A percentile compares a stretch with the other conserved stretches of the same genome.
These are phyloP conservation scores for Anthopleura sola DNA, from an alignment of 64 coral and sea anemone genomes.

Conservation along the genomic window DNA sequence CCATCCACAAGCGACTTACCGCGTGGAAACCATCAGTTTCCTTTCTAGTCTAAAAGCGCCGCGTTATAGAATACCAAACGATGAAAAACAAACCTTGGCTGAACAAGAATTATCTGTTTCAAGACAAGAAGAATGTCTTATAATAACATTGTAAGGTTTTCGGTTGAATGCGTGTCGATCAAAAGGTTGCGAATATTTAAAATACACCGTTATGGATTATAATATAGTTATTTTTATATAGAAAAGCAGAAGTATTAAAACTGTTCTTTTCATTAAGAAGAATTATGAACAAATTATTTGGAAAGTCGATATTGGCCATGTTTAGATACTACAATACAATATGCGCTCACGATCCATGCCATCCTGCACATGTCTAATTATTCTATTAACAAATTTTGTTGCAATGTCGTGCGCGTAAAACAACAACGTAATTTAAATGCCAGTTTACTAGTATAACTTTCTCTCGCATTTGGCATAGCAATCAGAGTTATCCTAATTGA, in stretches of 20 bases:
- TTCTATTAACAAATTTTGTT: too few species aligned
- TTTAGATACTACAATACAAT: too few species aligned
- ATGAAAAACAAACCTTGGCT: background rate
- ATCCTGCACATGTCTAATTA: too few species aligned
- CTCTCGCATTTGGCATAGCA: background rate
- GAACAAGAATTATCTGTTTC: background rate
- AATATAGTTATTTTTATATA: background rate
- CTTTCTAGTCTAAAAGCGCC: background rate
- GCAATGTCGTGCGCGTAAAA: too few species aligned
- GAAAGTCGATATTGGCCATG: too few species aligned
- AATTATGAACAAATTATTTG: too few species aligned
- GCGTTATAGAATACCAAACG: background rate
- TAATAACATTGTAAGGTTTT: background rate
- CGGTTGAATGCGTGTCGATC: background rate
- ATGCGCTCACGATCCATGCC: too few species aligned
- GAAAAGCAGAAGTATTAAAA: background rate
- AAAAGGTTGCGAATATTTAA: background rate
- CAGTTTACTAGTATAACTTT: too few species aligned
- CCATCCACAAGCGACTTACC: background rate
- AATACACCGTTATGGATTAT: background rate
- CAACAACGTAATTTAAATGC: too few species aligned
- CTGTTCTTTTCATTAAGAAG: background rate
- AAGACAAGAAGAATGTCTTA: background rate
- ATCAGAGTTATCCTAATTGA: background rate
- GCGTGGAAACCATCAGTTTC: background rate